These are phyloP conservation scores for Euwallacea fornicatus DNA, from an alignment of 1,140 invertebrate genomes.

Conservation along the genomic window DNA sequence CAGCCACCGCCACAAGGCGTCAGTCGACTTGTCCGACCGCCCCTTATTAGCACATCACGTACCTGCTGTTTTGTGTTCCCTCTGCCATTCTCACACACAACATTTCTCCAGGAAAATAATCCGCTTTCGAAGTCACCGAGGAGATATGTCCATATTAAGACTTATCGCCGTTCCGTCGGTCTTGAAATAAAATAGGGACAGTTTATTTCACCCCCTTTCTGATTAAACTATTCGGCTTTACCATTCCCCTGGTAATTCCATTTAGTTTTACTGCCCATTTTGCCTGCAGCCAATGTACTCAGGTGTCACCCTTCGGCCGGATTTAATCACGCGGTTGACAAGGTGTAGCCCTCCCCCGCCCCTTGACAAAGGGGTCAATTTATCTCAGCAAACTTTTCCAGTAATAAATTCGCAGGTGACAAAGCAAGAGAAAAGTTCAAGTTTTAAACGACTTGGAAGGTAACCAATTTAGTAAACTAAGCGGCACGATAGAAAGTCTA, in stretches of 20 bases:
- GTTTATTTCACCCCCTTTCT: conserved; percentile 19
- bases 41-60: conserved; percentile 52
- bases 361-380: conserved; percentile 28
- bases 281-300: conserved; percentile 51
- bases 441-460: conserved; percentile 9
- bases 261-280: conserved; percentile 53
- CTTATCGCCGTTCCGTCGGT: not conserved
- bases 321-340: conserved; percentile 52
- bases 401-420: not conserved
- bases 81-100: not conserved
- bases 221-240: conserved; percentile 28
- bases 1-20: conserved; percentile 52
- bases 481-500: conserved; percentile 16
- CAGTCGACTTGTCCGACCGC: conserved; percentile 42
- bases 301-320: conserved; percentile 51
- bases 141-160: too few relatives aligned
- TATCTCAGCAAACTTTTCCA: not conserved
- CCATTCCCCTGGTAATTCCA: conserved; percentile 45
- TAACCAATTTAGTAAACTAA: conserved; percentile 21
- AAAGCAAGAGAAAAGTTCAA: conserved; percentile 4
- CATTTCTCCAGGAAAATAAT: not conserved
- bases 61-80: conserved; percentile 41
- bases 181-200: conserved; percentile 13
- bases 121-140: not conserved
- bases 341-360: conserved; percentile 35